Evolutionary conservation across 2,113 vertebrate genomes (phyloP), one percentile per base, ranked within the genome.

Genomic region (Sander lucioperca): DNA sequence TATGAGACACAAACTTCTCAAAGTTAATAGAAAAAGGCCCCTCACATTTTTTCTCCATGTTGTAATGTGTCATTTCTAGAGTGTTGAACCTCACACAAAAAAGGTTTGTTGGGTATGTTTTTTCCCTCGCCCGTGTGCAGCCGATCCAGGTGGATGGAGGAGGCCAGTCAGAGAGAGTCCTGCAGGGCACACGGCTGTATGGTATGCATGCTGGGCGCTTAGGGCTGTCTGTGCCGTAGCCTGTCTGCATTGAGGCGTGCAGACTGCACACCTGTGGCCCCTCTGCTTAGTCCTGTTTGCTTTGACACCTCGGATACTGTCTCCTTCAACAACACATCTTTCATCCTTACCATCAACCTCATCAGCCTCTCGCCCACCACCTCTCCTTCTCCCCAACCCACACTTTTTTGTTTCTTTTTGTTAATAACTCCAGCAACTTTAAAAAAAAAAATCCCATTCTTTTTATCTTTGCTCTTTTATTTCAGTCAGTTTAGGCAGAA

Each of bases 231-330:
- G 70, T 84, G 81, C 85, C 3, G 66, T 50, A 79, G 82, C 83
- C 88, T 90, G 83, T 80, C 85, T 79, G 67, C 50, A 79, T 73
- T 71, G 86, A 88, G 79, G 79, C 58, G 79, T 82, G 63, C 75
- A 83, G 61, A 67, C 81, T 74, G 86, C 89, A 93, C 92, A 94
- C 92, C 93, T 94, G 91, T 83, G 87, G 79, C 68, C 83, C 77
- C 84, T 77, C 61, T 48, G 65, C 84, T 89, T 14, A 71, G 47
- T 62, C 73, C 63, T 85, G 84, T 89, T 89, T 92, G 89, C 88
- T 93, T 92, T 94, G 91, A 94, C 92, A 91, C 84, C 84, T 92
- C 43, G 13, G 66, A 88, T 84, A 77, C 85, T 57, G 79, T 81
- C 70, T 92, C 89, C 76, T 69, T 90, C 92, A 91, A 89, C 88